These are phyloP conservation scores for Agrenia bidenticulata DNA, from an alignment of 2,888 invertebrate species.

Conservation along the genomic window DNA sequence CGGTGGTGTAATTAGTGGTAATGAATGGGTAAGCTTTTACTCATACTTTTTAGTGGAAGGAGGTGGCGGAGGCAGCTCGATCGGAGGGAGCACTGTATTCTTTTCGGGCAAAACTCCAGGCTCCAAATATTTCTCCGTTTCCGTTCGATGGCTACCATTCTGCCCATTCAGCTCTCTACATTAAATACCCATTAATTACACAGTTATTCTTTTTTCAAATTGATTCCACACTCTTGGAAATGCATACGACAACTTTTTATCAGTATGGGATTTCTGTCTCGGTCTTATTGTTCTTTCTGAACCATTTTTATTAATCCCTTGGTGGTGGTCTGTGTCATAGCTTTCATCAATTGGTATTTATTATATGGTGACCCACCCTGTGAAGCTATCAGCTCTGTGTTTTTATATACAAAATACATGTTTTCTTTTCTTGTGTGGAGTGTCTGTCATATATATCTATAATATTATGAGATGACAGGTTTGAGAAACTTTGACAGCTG, in stretches of 20 bases:
- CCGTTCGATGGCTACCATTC: conserved; percentile 19
- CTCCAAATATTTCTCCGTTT: conserved; percentile 49
- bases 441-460: too few species aligned
- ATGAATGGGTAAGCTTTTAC: neutral
- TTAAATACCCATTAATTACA: conserved; percentile 7
- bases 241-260: neutral
- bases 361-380: too few species aligned
- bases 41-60: conserved; percentile 10
- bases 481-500: too few species aligned
- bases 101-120: conserved; percentile 51
- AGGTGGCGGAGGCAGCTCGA: conserved; percentile 36
- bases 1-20: neutral
- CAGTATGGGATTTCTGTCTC: neutral
- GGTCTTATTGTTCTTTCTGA: too few species aligned
- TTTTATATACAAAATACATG: too few species aligned
- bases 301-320: too few species aligned
- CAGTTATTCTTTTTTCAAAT: too few species aligned
- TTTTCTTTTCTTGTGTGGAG: too few species aligned
- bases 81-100: conserved; percentile 39
- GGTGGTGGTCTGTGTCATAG: too few species aligned
- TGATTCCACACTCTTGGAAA: neutral
- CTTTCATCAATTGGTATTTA: too few species aligned
- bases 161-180: conserved; percentile 26
- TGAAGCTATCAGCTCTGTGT: too few species aligned
- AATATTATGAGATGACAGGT: too few species aligned